Evolutionary conservation across 2,113 vertebrate species (phyloP).

Genomic region (Caranx melampygus): DNA sequence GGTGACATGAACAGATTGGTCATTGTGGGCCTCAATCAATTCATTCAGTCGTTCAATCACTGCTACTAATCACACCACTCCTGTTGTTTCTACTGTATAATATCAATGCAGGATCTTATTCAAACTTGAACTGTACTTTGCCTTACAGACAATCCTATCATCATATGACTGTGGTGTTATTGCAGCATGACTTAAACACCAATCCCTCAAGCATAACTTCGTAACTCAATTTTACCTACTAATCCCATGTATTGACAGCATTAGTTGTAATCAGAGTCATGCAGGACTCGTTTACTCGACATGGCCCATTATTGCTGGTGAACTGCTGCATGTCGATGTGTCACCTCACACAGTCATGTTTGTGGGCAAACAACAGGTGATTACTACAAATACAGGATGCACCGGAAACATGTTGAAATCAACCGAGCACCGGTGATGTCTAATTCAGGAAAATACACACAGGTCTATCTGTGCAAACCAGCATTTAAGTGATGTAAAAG

Average conservation of each 20-base stretch:
- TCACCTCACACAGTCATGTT: constrained; percentile 25
- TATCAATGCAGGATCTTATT: neutral
- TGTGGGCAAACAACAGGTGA: constrained; percentile 44
- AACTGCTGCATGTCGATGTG: neutral
- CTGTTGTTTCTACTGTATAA: neutral
- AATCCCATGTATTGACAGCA: neutral
- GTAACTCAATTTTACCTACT: neutral
- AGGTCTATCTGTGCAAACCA: neutral
- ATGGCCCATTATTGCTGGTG: neutral
- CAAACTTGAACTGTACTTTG: neutral
- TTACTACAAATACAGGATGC: constrained; percentile 36
- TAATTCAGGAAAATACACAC: neutral
- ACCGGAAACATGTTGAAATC: neutral
- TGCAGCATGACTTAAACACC: neutral
- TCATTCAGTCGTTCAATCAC: constrained; percentile 1
- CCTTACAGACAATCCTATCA: neutral
- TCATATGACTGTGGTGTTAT: neutral
- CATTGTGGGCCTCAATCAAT: constrained; percentile 4
- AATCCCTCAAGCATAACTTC: neutral
- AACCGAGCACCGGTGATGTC: neutral
- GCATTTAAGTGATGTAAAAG: neutral
- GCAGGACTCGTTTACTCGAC: neutral
- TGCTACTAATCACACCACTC: neutral
- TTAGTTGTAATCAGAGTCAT: neutral
- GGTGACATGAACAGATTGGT: constrained; percentile 5